Percentiles rank a stretch among this genome's conserved stretches.
Evolutionary conservation across 2,113 vertebrate genomes (phyloP).

Genomic region (Alouatta palliata): DNA sequence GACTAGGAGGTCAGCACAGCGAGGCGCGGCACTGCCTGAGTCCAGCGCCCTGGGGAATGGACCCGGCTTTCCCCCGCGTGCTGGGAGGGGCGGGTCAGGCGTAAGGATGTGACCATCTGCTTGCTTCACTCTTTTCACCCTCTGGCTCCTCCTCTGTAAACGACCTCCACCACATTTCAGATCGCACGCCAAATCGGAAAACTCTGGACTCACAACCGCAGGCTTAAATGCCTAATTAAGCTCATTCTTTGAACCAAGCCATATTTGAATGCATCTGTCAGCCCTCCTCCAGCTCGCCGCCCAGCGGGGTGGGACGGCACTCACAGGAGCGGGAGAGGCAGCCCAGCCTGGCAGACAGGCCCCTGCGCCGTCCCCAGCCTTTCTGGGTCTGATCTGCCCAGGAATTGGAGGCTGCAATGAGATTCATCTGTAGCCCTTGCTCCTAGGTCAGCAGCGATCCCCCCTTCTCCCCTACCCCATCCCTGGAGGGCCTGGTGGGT

Average conservation of each 20-base stretch:
- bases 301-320: background rate
- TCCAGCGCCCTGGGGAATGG: background rate
- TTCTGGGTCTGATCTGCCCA: background rate
- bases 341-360: background rate
- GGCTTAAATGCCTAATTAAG: constrained; percentile 74
- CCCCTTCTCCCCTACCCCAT: fast-evolving
- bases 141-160: constrained; percentile 56
- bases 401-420: no score
- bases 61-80: background rate
- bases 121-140: constrained; percentile 50
- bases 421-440: background rate
- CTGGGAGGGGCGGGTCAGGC: background rate
- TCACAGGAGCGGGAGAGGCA: background rate
- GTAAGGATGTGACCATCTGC: constrained; percentile 46
- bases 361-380: no score
- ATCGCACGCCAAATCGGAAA: constrained; percentile 46
- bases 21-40: background rate
- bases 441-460: background rate
- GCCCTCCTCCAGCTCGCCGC: background rate
- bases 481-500: fast-evolving
- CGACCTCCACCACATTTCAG: constrained; percentile 21
- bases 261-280: constrained; percentile 50
- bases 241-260: constrained; percentile 65
- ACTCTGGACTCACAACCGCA: constrained; percentile 50
- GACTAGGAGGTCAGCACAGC: no score